These are phyloP conservation scores for Eristalinus sepulchralis DNA, from an alignment of 2,888 invertebrate genomes.

Conservation along the genomic window DNA sequence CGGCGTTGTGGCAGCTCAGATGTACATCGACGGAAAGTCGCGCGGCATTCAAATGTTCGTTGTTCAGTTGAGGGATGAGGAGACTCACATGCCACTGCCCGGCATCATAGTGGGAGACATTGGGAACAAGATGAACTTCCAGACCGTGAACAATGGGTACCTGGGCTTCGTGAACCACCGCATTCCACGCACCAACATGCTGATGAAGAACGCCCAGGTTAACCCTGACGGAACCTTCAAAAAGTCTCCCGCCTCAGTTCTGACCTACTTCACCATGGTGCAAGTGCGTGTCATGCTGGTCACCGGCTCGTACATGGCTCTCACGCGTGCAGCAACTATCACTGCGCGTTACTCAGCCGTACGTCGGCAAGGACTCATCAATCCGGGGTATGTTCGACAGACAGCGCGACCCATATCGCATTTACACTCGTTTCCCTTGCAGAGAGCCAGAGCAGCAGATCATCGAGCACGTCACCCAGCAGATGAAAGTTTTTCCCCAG, in stretches of 20 bases:
- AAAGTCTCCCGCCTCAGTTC: conserved; percentile 89
- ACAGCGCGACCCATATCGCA: background rate
- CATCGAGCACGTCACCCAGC: conserved; percentile 96
- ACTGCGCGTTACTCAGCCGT: conserved; percentile 95
- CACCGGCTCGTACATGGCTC: conserved; percentile 86
- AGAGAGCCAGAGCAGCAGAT: conserved; percentile 94
- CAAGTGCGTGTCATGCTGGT: conserved; percentile 92
- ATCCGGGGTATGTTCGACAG: conserved; percentile 83
- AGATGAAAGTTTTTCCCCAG: conserved; percentile 93
- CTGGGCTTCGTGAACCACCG: conserved; percentile 92
- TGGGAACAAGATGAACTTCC: conserved; percentile 95
- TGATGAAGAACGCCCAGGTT: conserved; percentile 96
- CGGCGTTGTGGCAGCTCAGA: conserved; percentile 94
- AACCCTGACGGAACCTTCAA: conserved; percentile 94
- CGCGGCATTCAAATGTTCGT: conserved; percentile 96
- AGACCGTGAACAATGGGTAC: conserved; percentile 95
- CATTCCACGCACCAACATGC: conserved; percentile 92
- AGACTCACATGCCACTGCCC: conserved; percentile 91
- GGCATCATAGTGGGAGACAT: conserved; percentile 97
- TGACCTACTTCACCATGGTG: conserved; percentile 93
- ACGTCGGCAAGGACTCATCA: conserved; percentile 92
- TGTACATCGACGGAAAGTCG: conserved; percentile 89
- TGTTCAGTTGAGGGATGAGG: conserved; percentile 94
- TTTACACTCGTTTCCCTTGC: conserved; percentile 72
- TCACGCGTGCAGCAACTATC: conserved; percentile 92